A percentile compares a stretch with the other conserved stretches of the same genome.
Conservation (phyloP, 2,888 invertebrate species). For the Andrena haemorrhoa region DNA sequence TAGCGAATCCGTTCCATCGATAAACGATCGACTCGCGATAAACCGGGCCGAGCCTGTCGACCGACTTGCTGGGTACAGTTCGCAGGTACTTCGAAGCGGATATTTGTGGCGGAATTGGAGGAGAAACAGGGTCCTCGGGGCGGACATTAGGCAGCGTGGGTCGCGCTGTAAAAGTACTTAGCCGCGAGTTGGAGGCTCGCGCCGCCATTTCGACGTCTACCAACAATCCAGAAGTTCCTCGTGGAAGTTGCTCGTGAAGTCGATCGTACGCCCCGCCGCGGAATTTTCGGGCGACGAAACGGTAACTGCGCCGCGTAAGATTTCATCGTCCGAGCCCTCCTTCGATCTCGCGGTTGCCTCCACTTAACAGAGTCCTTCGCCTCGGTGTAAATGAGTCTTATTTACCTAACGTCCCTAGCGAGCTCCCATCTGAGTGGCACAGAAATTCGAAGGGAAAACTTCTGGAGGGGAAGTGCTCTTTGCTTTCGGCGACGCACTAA, state of each 20-base stretch:
- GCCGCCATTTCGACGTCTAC: constrained; percentile 42
- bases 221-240: constrained; percentile 56
- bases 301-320: constrained; percentile 36
- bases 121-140: constrained; percentile 13
- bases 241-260: constrained; percentile 50
- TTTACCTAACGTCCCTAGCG: neutral
- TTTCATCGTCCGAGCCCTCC: constrained; percentile 3
- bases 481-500: neutral
- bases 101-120: constrained; percentile 34
- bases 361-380: neutral
- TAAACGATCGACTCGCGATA: constrained; percentile 64
- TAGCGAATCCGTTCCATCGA: constrained; percentile 29
- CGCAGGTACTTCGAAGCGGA: constrained; percentile 40
- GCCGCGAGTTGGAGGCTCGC: constrained; percentile 28
- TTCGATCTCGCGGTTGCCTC: constrained; percentile 2
- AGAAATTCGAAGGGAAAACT: constrained; percentile 8
- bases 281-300: constrained; percentile 39
- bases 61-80: neutral
- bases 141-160: neutral
- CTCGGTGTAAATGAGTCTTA: constrained; percentile 17
- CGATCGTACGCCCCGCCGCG: constrained; percentile 4
- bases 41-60: constrained; percentile 33
- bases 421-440: neutral
- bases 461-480: neutral
- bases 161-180: constrained; percentile 53